phyloP scores from a whole-genome alignment of 2,797 vertebrate genomes.

The Amphiprion clarkii region DNA sequence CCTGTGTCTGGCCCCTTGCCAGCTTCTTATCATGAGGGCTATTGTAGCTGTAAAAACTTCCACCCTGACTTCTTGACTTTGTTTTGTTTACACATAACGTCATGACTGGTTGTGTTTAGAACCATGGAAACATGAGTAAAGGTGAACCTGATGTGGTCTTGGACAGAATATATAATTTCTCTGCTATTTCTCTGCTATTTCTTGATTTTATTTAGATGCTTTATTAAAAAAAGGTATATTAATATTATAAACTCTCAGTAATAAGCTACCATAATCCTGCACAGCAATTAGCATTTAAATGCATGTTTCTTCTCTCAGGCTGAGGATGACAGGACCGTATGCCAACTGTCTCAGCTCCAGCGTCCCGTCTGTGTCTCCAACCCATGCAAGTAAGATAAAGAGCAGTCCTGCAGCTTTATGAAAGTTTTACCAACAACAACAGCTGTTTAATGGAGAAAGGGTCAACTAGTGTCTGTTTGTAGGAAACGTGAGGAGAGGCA shows the following conservation, averaged over 20 bases:
- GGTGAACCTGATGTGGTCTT: background rate
- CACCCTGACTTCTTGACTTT: constrained; percentile 67
- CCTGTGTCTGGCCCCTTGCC: constrained; percentile 1
- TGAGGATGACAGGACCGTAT: constrained; percentile 59
- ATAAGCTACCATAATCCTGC: background rate
- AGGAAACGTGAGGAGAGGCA: constrained; percentile 39
- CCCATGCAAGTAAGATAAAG: constrained; percentile 71
- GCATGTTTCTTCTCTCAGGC: constrained; percentile 56
- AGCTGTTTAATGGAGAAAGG: constrained; percentile 24
- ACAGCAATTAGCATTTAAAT: background rate
- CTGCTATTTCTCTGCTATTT: background rate
- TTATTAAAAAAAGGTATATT: background rate
- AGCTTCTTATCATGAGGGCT: constrained; percentile 34
- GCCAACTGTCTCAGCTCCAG: constrained; percentile 61
- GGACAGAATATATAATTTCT: background rate
- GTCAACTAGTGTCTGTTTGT: constrained; percentile 46
- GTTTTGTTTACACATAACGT: constrained; percentile 69
- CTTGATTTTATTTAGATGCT: background rate
- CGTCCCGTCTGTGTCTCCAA: constrained; percentile 60
- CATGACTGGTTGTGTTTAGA: constrained; percentile 30
- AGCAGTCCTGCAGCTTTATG: background rate
- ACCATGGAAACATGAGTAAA: constrained; percentile 6
- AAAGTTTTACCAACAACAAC: background rate
- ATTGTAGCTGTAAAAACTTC: constrained; percentile 55
- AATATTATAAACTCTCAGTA: background rate